These are phyloP conservation scores for Ploceus nigricollis DNA, from an alignment of 2,113 vertebrate species.

Conservation along the genomic window DNA sequence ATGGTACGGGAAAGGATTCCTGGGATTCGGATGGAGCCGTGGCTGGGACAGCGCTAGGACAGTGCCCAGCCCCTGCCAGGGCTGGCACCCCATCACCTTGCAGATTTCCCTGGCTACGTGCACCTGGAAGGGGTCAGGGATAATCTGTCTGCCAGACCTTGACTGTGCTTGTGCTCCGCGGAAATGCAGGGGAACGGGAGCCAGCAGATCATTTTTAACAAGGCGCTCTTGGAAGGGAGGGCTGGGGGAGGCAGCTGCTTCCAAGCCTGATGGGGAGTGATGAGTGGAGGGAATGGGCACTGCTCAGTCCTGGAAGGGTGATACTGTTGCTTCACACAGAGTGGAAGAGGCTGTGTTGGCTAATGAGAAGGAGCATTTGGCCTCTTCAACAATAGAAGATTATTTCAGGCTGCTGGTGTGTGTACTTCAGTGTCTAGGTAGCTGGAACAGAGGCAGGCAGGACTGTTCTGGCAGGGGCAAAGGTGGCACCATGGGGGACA, in stretches of 20 bases:
- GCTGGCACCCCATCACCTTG: background rate
- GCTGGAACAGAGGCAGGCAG: background rate
- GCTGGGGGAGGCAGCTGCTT: background rate
- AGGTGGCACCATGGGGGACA: background rate
- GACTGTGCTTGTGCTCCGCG: background rate
- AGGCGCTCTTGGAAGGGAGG: background rate
- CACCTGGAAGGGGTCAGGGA: background rate
- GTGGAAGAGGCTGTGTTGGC: background rate
- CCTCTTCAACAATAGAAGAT: background rate
- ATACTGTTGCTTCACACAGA: background rate
- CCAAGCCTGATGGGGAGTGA: fast-evolving
- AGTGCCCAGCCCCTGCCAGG: background rate
- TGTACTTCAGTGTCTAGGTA: background rate
- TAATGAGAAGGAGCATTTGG: background rate
- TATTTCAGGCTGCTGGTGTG: background rate
- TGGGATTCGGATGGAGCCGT: background rate
- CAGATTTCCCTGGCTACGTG: background rate
- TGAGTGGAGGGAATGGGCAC: background rate
- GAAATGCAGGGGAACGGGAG: background rate
- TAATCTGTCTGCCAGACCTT: background rate
- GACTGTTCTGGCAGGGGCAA: background rate
- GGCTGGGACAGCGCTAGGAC: background rate
- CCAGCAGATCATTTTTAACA: constrained; percentile 25
- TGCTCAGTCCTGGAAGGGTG: background rate
- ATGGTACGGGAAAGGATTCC: fast-evolving